Conservation (phyloP, 2,888 invertebrate genomes). For the Cactoblastis cactorum region DNA sequence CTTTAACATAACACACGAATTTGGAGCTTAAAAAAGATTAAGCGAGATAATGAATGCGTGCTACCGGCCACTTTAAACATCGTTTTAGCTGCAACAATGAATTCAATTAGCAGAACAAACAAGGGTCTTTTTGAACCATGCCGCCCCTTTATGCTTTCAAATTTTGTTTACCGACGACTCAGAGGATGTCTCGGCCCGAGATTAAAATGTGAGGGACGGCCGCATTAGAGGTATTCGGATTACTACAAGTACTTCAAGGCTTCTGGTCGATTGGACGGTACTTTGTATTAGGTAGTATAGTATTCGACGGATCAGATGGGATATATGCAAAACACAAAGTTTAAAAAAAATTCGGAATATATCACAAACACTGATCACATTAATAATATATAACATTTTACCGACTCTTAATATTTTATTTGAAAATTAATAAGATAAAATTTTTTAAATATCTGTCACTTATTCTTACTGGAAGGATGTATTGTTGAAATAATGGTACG, state of each 20-base stretch:
- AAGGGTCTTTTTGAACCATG: constrained; percentile 47
- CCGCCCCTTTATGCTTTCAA: constrained; percentile 38
- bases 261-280: neutral
- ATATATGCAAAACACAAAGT: too few species aligned
- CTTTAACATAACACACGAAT: constrained; percentile 13
- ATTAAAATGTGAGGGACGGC: constrained; percentile 28
- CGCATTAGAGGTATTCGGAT: neutral
- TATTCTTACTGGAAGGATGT: too few species aligned
- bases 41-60: constrained; percentile 43
- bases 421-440: too few species aligned
- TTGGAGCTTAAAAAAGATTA: constrained; percentile 34
- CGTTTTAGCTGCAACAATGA: constrained; percentile 67
- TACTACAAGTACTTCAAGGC: constrained; percentile 18
- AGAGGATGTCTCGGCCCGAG: constrained; percentile 21
- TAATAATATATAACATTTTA: too few species aligned
- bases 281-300: too few species aligned
- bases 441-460: too few species aligned
- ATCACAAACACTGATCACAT: too few species aligned
- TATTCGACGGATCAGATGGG: too few species aligned
- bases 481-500: too few species aligned
- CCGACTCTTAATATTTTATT: too few species aligned
- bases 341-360: too few species aligned
- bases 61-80: constrained; percentile 54
- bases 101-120: constrained; percentile 73
- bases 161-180: constrained; percentile 51